A percentile compares a stretch with the other conserved stretches of the same genome.
Evolutionary conservation across 2,113 vertebrate species (phyloP).

Genomic region (Isurus oxyrinchus): DNA sequence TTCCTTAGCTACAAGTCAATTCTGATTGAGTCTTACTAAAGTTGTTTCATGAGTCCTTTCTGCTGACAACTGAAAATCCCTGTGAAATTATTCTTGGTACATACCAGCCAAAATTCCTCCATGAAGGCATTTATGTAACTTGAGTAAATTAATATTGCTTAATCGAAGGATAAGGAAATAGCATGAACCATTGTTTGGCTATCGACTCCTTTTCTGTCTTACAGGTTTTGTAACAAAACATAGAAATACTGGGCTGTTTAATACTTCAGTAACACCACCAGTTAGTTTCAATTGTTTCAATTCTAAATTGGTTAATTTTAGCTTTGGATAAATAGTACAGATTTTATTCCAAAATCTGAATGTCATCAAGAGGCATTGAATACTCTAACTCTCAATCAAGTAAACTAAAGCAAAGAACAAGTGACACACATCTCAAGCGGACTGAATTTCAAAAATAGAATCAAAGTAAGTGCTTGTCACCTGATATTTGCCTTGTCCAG

Average conservation of each 20-base stretch:
- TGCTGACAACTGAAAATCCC: background rate
- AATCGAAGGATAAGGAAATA: background rate
- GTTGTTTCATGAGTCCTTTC: background rate
- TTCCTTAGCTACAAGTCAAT: background rate
- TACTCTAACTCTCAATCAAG: background rate
- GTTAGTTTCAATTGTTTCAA: background rate
- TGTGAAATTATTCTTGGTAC: constrained; percentile 6
- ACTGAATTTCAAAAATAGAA: background rate
- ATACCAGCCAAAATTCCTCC: background rate
- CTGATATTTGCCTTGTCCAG: constrained; percentile 39
- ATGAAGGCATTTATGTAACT: background rate
- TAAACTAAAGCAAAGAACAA: background rate
- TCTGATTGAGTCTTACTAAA: background rate
- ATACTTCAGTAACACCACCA: background rate
- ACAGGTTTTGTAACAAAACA: background rate
- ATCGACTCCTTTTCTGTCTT: background rate
- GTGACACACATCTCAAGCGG: background rate
- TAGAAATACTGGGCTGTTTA: background rate
- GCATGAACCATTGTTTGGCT: background rate
- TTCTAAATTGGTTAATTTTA: background rate
- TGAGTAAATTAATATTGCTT: constrained; percentile 1
- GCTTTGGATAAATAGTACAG: background rate
- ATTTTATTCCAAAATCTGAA: background rate
- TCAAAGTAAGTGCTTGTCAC: constrained; percentile 32
- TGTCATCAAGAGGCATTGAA: background rate